Evolutionary conservation across 2,888 invertebrate species (phyloP), one percentile per base, ranked within the genome.

Genomic region (Hylaea fasciaria): DNA sequence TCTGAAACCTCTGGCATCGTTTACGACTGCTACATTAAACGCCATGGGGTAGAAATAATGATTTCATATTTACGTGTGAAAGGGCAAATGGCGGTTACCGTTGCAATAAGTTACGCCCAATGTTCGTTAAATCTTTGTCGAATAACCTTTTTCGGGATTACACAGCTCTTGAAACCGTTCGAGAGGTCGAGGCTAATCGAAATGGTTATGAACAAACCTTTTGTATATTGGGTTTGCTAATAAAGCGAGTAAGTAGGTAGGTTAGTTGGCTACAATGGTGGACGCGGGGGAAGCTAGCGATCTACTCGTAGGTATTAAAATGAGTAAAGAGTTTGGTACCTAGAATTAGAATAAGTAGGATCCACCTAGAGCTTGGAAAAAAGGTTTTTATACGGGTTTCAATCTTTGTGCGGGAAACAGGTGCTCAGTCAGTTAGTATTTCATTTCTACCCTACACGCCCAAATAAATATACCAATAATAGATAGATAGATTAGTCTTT

Each of bases 11-110:
- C 13, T 40, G 32, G 10, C 45, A 43, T 28, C 58, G 14, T 53
- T 60, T 47, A 55, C 50, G 53, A 57, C 16, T 41, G 51, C 32
- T 43, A 52, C 57, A 54, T 57, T 53, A 50, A 57, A 35, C 45
- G 17, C 29, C 52, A 57, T 37, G 57, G 45, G 53, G 51, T 62
- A 47, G 53, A 54, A 57, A 54, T 57, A 57, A 57, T 54, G 57
- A 51, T 57, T 57, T 52, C 48, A 62, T 53, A 57, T 62, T 53
- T 54, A 51, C 46, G 35, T 57, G 43, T 45, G 22, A 37, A 55
- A 52, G 22, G 55, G 54, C 28, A 51, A 51, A 55, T 35, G 45
- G 50, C 29, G 43, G 46, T 60, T 51, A 45, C 51, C 40, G 41
- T 46, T 46, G 43, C 55, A 49, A 41, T 55, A 51, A 49, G 37